Evolutionary conservation across 2,888 invertebrate species (phyloP).

Genomic region (Galerucella pusilla): DNA sequence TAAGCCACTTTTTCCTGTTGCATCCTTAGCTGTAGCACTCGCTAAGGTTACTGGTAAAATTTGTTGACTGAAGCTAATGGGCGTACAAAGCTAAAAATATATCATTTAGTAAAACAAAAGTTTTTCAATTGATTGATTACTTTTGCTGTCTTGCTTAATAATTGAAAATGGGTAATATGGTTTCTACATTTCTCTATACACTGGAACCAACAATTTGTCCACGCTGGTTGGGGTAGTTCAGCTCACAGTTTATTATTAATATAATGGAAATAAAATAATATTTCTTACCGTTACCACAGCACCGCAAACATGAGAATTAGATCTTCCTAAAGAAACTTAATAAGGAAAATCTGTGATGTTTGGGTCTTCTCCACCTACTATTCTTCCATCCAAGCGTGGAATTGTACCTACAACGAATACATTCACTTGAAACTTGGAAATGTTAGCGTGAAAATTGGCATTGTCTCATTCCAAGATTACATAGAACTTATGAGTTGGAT

Average conservation of each 20-base stretch:
- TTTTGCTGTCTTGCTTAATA: too few relatives aligned
- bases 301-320: slow-evolving; percentile 41
- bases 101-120: not conserved
- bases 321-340: slow-evolving; percentile 43
- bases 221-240: too few relatives aligned
- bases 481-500: too few relatives aligned
- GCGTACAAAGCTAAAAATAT: slow-evolving; percentile 37
- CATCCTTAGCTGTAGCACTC: slow-evolving; percentile 2
- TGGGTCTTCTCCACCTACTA: slow-evolving; percentile 41
- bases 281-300: slow-evolving; percentile 41
- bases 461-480: too few relatives aligned
- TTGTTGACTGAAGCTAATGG: slow-evolving; percentile 30
- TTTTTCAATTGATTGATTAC: too few relatives aligned
- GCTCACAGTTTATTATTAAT: too few relatives aligned
- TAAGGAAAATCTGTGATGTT: slow-evolving; percentile 44
- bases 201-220: too few relatives aligned
- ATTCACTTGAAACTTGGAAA: too few relatives aligned
- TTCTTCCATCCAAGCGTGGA: slow-evolving; percentile 37
- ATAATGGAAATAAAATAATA: not conserved
- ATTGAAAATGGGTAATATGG: too few relatives aligned
- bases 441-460: too few relatives aligned
- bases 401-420: not conserved
- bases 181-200: too few relatives aligned
- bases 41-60: slow-evolving; percentile 43
- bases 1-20: slow-evolving; percentile 30